Evolutionary conservation across 23 tunicate genomes (phyloP), one percentile per base, ranked within the genome.

Genomic region (Diplosoma virens): DNA sequence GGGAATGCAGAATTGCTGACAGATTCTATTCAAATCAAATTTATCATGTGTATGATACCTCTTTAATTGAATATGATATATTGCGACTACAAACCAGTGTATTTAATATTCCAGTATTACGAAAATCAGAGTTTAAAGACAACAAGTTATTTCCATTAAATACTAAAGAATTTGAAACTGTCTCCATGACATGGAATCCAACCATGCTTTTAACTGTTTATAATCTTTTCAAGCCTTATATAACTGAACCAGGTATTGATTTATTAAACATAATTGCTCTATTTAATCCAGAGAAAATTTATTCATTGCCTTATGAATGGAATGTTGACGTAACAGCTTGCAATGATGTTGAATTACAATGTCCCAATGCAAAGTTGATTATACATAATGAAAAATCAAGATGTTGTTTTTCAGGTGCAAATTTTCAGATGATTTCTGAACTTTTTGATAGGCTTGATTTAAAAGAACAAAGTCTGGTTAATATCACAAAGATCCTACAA

Each of bases 141-240:
- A n/a, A 32, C 2, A 47, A 34, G 2, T 72, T 33, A 36, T 34
- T 72, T 22, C 78, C 78, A 20, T 4, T 72, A 6, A 48, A 47
- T 23, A 7, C 61, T 9, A 27, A 72, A 3, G 33, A 72, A 2
- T 72, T 30, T 48, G 78, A 72, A 47, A 50, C 23, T 48, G 34
- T 25, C n/a, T 32, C 75, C 11, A 59, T 74, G 81, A 75, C 87
- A 11, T 82, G 81, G 81, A 60, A 75, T 45, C 87, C 87, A 5
- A 37, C n/a, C 29, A 82, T 82, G 87, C 48, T 82, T 18, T 47
- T 58, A 18, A 63, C 72, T 11, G 11, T 74, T 37, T 75, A 69
- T 60, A 60, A 75, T 9, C 18, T 75, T 11, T 82, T 82, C 59
- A 64, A 53, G 22, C 36, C 56, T 7, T 35, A 50, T 28, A 41